phyloP scores from a whole-genome alignment of 2,797 vertebrate species.

The Argyrosomus regius region DNA sequence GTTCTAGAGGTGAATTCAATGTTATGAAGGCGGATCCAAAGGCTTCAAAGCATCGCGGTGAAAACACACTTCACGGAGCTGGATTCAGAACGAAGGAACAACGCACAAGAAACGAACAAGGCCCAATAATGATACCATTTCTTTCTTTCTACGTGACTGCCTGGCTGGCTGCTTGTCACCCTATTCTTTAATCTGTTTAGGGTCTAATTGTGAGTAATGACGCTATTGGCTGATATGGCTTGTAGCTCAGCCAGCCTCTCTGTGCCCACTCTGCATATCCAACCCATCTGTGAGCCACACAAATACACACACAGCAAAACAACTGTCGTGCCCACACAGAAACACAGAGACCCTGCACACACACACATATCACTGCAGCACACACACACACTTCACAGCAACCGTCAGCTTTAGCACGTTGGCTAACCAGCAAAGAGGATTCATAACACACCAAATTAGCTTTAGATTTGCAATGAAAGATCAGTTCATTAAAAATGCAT shows the following conservation, averaged over 20 bases:
- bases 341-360: conserved; percentile 4
- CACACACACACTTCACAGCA: conserved; percentile 17
- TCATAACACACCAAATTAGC: conserved; percentile 84
- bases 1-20: conserved; percentile 37
- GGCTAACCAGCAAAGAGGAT: conserved; percentile 76
- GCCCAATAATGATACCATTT: conserved; percentile 37
- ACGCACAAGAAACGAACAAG: conserved; percentile 9
- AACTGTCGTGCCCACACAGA: conserved; percentile 22
- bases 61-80: not conserved
- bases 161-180: conserved; percentile 58
- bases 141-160: conserved; percentile 37
- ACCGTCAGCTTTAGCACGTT: conserved; percentile 57
- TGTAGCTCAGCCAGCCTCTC: conserved; percentile 72
- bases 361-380: conserved; percentile 7
- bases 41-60: conserved; percentile 4
- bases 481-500: conserved; percentile 87
- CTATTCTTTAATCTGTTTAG: conserved; percentile 75
- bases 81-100: conserved; percentile 1
- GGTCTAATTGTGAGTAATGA: conserved; percentile 83
- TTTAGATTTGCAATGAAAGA: conserved; percentile 86
- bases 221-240: conserved; percentile 72
- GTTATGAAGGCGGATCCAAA: conserved; percentile 2
- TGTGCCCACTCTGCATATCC: conserved; percentile 79
- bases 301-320: conserved; percentile 46
- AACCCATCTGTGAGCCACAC: conserved; percentile 81